phyloP scores from a whole-genome alignment of 2,888 invertebrate species.

The Xylota segnis region DNA sequence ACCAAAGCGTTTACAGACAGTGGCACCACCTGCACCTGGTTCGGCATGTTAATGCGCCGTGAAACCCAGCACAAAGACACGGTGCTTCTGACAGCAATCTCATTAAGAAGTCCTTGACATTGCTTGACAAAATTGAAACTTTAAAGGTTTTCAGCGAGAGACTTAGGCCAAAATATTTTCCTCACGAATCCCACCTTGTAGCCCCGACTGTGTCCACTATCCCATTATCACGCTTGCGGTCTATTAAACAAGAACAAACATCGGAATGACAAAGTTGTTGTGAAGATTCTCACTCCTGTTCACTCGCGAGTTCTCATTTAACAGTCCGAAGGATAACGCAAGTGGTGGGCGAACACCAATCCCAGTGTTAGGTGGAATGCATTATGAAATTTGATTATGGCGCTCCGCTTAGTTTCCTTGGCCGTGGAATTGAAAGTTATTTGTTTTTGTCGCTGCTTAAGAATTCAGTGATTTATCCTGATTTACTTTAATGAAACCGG shows the following conservation, averaged over 20 bases:
- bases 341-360: neutral
- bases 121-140: no score
- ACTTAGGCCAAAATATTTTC: no score
- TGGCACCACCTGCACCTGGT: no score
- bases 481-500: conserved; percentile 8
- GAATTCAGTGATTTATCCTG: conserved; percentile 4
- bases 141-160: no score
- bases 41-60: no score
- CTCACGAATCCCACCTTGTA: neutral
- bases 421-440: conserved; percentile 2
- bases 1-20: no score
- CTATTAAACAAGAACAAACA: neutral
- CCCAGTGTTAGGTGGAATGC: neutral
- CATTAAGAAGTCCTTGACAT: no score
- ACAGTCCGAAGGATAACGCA: neutral
- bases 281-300: neutral
- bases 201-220: neutral
- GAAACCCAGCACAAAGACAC: no score
- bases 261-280: conserved; percentile 3
- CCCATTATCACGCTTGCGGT: conserved; percentile 2
- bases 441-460: neutral
- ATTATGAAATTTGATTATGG: conserved; percentile 18
- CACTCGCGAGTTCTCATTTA: neutral
- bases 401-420: conserved; percentile 15
- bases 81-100: no score